Evolutionary conservation across 2,888 invertebrate genomes (phyloP), one percentile per base, ranked within the genome.

Genomic region (Erebia aethiops): DNA sequence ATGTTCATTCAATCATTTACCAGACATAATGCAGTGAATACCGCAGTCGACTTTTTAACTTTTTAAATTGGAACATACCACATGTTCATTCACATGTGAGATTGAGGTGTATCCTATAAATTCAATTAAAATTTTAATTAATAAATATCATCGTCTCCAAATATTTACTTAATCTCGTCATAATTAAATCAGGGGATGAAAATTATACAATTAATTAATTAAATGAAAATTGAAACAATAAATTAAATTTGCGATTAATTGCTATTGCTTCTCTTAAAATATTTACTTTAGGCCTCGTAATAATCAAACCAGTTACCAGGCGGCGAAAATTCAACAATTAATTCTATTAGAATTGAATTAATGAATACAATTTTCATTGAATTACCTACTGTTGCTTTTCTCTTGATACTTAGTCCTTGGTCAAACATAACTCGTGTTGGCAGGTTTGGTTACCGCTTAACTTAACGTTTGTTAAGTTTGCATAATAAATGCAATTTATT

Each of bases 231-330:
- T n/a, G 13, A 21, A 41, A 61, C 46, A 49, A 49, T 62, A 62
- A 62, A 62, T 46, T 14, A 49, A 46, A 62, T 62, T 62, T 46
- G 8, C 14, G 5, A 13, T 62, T 16, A 21, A 62, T 46, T 46
- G 8, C 46, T 21, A 82, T 83, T 79, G n/a, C 21, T 52, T 52
- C 26, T 52, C 64, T n/a, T 35, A 56, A 54, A 65, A 43, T 65
- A 56, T 65, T 63, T 51, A 63, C 63, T 51, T 26, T 9, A 41
- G 46, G 16, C 18, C 54, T 54, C 54, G 54, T 54, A 18, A 18
- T 7, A 61, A 58, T 58, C n/a, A 60, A 41, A 60, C 3, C 16
- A 43, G 16, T n/a, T 8, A 60, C 3, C 16, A 43, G 16, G 41
- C 14, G 18, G 21, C 49, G 46, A 21, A 49, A 51, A 52, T 52